Percentiles rank a stretch among this genome's conserved stretches.
Evolutionary conservation across 2,113 vertebrate species (phyloP).

Genomic region (Rhynchopsitta pachyrhyncha): DNA sequence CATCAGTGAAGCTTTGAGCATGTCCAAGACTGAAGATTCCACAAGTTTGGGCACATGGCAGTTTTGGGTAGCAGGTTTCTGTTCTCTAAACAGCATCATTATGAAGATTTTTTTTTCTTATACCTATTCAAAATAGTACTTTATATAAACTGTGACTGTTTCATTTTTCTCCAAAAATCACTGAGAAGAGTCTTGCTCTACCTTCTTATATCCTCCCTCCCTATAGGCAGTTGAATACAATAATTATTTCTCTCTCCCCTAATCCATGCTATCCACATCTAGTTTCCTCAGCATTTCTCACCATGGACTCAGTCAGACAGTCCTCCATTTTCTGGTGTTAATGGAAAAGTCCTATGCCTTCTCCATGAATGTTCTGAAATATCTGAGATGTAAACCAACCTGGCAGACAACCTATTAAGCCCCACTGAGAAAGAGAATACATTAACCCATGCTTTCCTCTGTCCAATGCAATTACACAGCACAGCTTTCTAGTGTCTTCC

Average conservation of each 20-base stretch:
- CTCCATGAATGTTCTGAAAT: not conserved
- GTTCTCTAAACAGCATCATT: not conserved
- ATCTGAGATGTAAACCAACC: not conserved
- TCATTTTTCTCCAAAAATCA: not conserved
- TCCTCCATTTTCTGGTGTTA: not conserved
- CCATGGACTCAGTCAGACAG: not conserved
- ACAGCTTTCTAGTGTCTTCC: not conserved
- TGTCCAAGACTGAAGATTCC: not conserved
- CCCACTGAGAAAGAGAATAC: not conserved
- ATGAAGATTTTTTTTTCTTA: not conserved
- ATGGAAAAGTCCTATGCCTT: not conserved
- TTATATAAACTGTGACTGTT: rapidly evolving
- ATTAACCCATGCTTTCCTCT: not conserved
- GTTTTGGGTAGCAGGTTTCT: not conserved
- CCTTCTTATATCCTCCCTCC: not conserved
- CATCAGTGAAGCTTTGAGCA: not conserved
- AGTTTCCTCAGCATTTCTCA: not conserved
- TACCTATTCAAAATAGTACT: not conserved
- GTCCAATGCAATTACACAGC: not conserved
- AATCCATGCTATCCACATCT: not conserved
- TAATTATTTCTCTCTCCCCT: not conserved
- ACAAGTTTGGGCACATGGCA: not conserved
- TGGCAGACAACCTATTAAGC: not conserved
- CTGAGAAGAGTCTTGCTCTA: not conserved
- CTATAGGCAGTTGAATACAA: not conserved